Evolutionary conservation across 1,140 invertebrate genomes (phyloP), one percentile per base, ranked within the genome.

Genomic region (Portunus trituberculatus): DNA sequence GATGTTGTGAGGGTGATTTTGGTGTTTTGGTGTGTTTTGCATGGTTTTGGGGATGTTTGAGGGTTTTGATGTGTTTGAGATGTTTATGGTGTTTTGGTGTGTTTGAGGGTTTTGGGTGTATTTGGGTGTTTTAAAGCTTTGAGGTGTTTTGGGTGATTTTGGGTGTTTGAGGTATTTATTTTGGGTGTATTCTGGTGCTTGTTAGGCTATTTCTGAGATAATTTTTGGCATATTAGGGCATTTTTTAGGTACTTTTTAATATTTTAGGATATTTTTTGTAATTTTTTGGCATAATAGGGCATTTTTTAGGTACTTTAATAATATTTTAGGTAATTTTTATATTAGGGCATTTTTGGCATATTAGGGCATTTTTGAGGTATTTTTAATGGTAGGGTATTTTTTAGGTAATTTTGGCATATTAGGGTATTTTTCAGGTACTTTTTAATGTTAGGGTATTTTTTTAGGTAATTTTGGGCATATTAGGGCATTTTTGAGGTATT

Each of bases 291-390:
- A 76, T 67, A 59, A 31, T 76, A 67, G 76, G 31, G 29, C 76
- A 28, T n/a, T 92, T 92, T 90, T 8, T 59, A 12, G 14, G 46
- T 82, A 29, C 59, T 83, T 82, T n/a, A 96, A 82, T 48, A 95
- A 48, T 1, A 39, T 39, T 39, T 39, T 39, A 39, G 39, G 7
- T 1, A 25, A 12, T 10, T 14, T 10, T 25, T 76, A 12, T 76
- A 76, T n/a, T n/a, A 76, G 25, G 59, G 25, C 10, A 12, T 25
- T 25, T 14, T 14, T 14, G 59, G 59, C n/a, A 25, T 25, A 3
- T 82, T 82, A 3, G 39, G 6, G 39, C 6, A 6, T 39, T 39
- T 39, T 39, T 1, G 39, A 6, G 39, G 6, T 39, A 6, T 39
- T 39, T 39, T 39, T 1, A 6, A 39, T 39, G 83, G 0, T 59